phyloP scores from a whole-genome alignment of 64 coral and sea anemone genomes.

The Montipora sp. region DNA sequence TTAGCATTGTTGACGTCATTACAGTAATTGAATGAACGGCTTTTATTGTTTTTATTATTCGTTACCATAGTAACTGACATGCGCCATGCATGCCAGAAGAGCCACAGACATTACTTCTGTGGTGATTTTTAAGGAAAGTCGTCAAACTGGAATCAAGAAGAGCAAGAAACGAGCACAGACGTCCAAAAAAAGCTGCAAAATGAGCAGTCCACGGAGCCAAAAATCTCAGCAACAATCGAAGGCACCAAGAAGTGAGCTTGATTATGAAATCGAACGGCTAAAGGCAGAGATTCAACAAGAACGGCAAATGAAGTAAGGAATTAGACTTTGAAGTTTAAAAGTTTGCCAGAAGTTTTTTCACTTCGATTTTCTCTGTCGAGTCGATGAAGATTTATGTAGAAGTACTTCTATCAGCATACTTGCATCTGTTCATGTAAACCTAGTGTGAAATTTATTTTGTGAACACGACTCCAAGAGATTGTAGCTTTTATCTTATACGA shows the following conservation, averaged over 20 bases:
- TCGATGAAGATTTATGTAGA: too few species aligned
- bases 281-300: constrained; percentile 97
- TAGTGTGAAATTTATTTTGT: too few species aligned
- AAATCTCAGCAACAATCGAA: constrained; percentile 60
- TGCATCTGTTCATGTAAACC: too few species aligned
- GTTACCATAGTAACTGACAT: constrained; percentile 46
- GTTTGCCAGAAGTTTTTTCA: too few species aligned
- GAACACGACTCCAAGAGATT: too few species aligned
- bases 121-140: not conserved
- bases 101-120: constrained; percentile 7
- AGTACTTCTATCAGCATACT: too few species aligned
- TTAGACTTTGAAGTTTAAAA: not conserved
- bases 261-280: constrained; percentile 94
- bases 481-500: too few species aligned
- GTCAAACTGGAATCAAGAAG: not conserved
- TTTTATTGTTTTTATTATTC: not conserved
- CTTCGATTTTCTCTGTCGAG: too few species aligned
- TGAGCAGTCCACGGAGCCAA: constrained; percentile 37
- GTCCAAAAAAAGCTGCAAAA: constrained; percentile 34
- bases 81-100: constrained; percentile 33
- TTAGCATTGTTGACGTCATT: constrained; percentile 1
- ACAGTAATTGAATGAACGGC: too few species aligned
- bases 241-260: constrained; percentile 84
- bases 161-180: constrained; percentile 24
- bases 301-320: constrained; percentile 96